These are phyloP conservation scores for Polydrusus tereticollis DNA, from an alignment of 2,888 invertebrate genomes.

Conservation along the genomic window DNA sequence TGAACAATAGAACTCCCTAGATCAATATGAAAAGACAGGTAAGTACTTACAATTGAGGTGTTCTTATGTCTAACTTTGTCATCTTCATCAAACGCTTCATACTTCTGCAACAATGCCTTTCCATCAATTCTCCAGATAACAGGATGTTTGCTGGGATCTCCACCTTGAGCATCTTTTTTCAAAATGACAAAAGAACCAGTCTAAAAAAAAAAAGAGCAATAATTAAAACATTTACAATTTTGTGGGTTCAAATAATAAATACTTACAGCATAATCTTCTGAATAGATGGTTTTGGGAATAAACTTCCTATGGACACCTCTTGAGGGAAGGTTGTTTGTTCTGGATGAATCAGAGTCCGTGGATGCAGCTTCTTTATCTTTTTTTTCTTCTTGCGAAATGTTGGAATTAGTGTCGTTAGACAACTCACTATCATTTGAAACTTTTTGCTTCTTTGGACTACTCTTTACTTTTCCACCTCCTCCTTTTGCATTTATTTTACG, in stretches of 20 bases:
- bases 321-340: slow-evolving; percentile 12
- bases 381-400: slow-evolving; percentile 44
- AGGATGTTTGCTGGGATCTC: slow-evolving; percentile 62
- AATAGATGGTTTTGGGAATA: slow-evolving; percentile 56
- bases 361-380: slow-evolving; percentile 37
- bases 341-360: slow-evolving; percentile 38
- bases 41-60: slow-evolving; percentile 66
- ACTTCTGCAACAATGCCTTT: slow-evolving; percentile 68
- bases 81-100: slow-evolving; percentile 65
- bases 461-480: slow-evolving; percentile 6
- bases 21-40: too few species aligned
- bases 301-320: slow-evolving; percentile 53
- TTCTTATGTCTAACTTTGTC: slow-evolving; percentile 63
- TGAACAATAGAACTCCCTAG: too few species aligned
- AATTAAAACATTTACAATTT: neutral
- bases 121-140: slow-evolving; percentile 67
- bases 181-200: slow-evolving; percentile 65
- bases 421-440: slow-evolving; percentile 29
- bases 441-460: slow-evolving; percentile 25
- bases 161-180: slow-evolving; percentile 64
- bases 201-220: slow-evolving; percentile 55
- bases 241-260: too few species aligned
- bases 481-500: slow-evolving; percentile 5
- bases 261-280: slow-evolving; percentile 56
- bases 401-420: slow-evolving; percentile 49